Conservation (phyloP, 1,140 invertebrate species). For the Calliphora vicina region DNA sequence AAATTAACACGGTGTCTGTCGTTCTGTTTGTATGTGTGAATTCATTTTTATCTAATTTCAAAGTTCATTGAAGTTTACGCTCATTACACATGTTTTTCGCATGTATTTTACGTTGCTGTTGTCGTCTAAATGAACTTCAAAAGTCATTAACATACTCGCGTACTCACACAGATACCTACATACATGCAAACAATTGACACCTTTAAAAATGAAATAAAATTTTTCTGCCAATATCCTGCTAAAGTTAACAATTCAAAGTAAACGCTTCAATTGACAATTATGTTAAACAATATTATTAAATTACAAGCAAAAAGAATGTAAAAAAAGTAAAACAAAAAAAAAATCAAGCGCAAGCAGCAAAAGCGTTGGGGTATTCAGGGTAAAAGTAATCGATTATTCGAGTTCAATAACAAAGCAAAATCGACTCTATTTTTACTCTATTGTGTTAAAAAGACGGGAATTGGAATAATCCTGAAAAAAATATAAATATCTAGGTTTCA, state of each 20-base stretch:
- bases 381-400: no score
- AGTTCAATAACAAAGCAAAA: no score
- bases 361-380: no score
- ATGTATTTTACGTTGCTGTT: neutral
- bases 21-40: neutral
- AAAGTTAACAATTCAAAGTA: slow-evolving; percentile 31
- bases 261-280: slow-evolving; percentile 44
- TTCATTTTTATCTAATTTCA: slow-evolving; percentile 38
- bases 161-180: neutral
- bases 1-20: no score
- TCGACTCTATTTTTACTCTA: no score
- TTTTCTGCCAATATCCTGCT: neutral
- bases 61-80: slow-evolving; percentile 38
- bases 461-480: no score
- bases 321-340: slow-evolving; percentile 23
- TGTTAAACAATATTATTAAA: slow-evolving; percentile 64
- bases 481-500: no score
- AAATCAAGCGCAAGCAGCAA: neutral
- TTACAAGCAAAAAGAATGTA: slow-evolving; percentile 47
- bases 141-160: neutral
- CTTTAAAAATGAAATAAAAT: slow-evolving; percentile 7
- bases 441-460: no score
- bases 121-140: neutral
- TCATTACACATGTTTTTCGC: slow-evolving; percentile 29
- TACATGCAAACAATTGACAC: slow-evolving; percentile 30